These are phyloP conservation scores for Acrobasis suavella DNA, from an alignment of 2,888 invertebrate genomes.

Conservation along the genomic window DNA sequence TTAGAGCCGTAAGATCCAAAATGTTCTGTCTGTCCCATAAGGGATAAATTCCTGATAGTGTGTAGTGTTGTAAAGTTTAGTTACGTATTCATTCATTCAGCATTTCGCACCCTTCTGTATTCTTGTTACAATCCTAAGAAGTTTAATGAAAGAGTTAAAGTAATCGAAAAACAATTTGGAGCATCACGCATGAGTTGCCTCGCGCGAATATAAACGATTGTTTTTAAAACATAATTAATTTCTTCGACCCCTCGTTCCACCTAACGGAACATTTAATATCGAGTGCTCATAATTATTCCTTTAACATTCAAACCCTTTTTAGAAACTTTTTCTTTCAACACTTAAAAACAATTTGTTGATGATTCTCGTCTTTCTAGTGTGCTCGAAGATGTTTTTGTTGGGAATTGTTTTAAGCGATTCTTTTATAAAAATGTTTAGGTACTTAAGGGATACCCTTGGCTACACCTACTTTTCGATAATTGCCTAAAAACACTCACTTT, in stretches of 20 bases:
- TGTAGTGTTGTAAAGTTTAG: not conserved
- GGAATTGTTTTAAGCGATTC: too few relatives aligned
- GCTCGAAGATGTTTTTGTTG: not conserved
- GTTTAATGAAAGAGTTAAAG: constrained; percentile 75
- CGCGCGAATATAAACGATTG: constrained; percentile 79
- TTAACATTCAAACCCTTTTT: constrained; percentile 73
- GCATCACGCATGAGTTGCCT: constrained; percentile 77
- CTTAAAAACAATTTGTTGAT: constrained; percentile 53
- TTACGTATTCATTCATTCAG: not conserved
- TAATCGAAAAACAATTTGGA: constrained; percentile 80
- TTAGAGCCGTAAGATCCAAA: not conserved
- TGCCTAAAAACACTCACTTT: too few relatives aligned
- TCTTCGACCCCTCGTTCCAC: constrained; percentile 71
- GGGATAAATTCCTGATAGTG: not conserved
- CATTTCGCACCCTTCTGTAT: not conserved
- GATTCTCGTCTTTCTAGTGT: constrained; percentile 2
- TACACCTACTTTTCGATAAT: too few relatives aligned
- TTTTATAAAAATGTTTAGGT: too few relatives aligned
- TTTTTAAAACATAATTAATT: constrained; percentile 82
- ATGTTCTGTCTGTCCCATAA: not conserved
- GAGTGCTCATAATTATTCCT: constrained; percentile 81
- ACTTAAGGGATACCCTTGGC: too few relatives aligned
- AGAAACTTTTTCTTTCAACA: constrained; percentile 65
- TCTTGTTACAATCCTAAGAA: constrained; percentile 51
- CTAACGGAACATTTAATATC: constrained; percentile 81